Percentiles rank a stretch among this genome's conserved stretches.
phyloP scores from a whole-genome alignment of 2,888 invertebrate species.

The Meliscaeva auricollis region DNA sequence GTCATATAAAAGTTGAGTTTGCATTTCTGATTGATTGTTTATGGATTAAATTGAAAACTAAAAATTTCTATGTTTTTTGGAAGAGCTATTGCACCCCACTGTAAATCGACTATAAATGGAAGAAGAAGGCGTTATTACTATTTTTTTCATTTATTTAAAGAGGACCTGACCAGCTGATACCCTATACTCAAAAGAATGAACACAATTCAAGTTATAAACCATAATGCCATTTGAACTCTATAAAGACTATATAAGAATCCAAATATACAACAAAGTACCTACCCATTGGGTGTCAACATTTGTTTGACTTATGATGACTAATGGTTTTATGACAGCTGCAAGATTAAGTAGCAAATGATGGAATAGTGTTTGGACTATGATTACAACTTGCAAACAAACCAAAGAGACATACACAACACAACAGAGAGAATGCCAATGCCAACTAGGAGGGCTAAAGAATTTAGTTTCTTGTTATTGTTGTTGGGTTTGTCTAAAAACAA shows the following conservation, averaged over 20 bases:
- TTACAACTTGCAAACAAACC: slow-evolving; percentile 41
- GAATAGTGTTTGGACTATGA: slow-evolving; percentile 58
- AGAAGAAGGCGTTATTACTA: too few species aligned
- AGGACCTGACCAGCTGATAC: slow-evolving; percentile 23
- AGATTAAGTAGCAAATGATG: slow-evolving; percentile 71
- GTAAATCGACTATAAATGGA: too few species aligned
- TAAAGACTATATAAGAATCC: slow-evolving; percentile 6
- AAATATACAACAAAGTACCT: slow-evolving; percentile 6
- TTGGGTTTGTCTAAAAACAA: slow-evolving; percentile 35
- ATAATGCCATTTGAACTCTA: slow-evolving; percentile 55
- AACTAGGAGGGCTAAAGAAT: not conserved
- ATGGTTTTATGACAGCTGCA: slow-evolving; percentile 67
- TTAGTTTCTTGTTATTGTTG: not conserved
- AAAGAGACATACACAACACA: not conserved
- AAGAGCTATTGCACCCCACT: too few species aligned
- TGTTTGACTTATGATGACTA: slow-evolving; percentile 75
- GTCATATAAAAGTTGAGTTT: too few species aligned
- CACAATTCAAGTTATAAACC: slow-evolving; percentile 32
- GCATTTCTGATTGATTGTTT: too few species aligned
- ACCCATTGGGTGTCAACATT: slow-evolving; percentile 61
- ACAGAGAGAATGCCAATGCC: not conserved
- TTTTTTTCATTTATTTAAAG: not conserved
- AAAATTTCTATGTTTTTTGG: too few species aligned
- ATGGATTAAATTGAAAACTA: too few species aligned
- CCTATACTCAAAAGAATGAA: slow-evolving; percentile 20